Evolutionary conservation across 2,797 vertebrate genomes (phyloP).

Genomic region (Spondyliosoma cantharus): DNA sequence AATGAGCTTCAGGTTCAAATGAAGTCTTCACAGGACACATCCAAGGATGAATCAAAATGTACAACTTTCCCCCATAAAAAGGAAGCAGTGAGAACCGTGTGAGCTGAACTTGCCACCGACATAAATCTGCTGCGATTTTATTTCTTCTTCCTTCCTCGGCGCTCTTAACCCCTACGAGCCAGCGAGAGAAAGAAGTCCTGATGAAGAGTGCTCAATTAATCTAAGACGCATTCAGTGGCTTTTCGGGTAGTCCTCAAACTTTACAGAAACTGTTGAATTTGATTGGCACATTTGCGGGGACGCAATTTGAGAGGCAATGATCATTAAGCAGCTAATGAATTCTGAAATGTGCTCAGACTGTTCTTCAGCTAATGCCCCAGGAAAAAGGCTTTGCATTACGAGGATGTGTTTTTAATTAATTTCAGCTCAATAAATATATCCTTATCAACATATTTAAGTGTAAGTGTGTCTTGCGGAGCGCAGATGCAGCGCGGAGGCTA

Average conservation of each 20-base stretch:
- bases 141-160: background rate
- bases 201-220: background rate
- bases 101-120: background rate
- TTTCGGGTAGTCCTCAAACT: conserved; percentile 20
- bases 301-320: conserved; percentile 24
- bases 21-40: background rate
- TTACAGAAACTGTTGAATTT: conserved; percentile 13
- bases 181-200: background rate
- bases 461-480: background rate
- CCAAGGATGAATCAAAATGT: background rate
- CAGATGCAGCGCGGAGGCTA: background rate
- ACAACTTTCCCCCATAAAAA: background rate
- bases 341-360: conserved; percentile 46
- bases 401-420: conserved; percentile 61
- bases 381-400: background rate
- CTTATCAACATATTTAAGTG: conserved; percentile 24
- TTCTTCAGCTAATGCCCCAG: conserved; percentile 36
- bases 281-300: conserved; percentile 49
- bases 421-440: conserved; percentile 43
- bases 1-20: conserved; percentile 12
- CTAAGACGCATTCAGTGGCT: background rate
- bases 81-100: background rate
- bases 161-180: background rate
- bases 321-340: conserved; percentile 61
- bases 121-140: background rate